Conservation (phyloP, 37 sponge, comb jelly and placozoan genomes). For the Oscarella lobularis region DNA sequence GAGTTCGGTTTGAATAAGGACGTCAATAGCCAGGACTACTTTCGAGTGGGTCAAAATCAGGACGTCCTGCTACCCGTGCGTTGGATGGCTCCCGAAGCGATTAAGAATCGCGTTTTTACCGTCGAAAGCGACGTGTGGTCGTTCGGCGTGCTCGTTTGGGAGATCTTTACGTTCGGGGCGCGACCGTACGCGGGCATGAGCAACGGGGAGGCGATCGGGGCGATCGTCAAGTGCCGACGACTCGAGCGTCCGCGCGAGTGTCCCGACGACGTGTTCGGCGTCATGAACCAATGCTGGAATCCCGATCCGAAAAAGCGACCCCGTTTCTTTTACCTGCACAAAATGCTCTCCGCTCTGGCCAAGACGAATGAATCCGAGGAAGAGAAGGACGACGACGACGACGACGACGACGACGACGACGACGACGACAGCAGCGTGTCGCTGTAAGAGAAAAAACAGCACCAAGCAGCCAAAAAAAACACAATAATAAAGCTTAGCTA, state of each 20-base stretch:
- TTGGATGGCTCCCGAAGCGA: constrained; percentile 9
- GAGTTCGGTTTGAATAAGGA: neutral
- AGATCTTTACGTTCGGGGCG: neutral
- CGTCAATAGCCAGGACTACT: constrained; percentile 1
- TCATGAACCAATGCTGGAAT: neutral
- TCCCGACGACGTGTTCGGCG: neutral
- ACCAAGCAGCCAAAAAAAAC: no score
- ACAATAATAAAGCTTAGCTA: no score
- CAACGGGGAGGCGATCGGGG: neutral
- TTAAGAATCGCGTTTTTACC: neutral
- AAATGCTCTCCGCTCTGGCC: no score
- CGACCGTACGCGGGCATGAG: neutral
- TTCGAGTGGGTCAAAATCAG: neutral
- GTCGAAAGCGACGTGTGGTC: constrained; percentile 6
- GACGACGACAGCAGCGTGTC: neutral
- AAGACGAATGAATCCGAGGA: no score
- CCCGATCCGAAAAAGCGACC: neutral
- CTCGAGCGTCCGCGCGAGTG: neutral
- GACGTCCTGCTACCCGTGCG: constrained; percentile 1
- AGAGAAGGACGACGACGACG: neutral
- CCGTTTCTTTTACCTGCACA: neutral
- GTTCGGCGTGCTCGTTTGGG: constrained; percentile 10
- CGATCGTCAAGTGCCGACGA: neutral
- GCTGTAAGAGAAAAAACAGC: no score
- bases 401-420: neutral